Base-by-base conservation (phyloP, 2,888 invertebrate species). In the Formica aserva region DNA sequence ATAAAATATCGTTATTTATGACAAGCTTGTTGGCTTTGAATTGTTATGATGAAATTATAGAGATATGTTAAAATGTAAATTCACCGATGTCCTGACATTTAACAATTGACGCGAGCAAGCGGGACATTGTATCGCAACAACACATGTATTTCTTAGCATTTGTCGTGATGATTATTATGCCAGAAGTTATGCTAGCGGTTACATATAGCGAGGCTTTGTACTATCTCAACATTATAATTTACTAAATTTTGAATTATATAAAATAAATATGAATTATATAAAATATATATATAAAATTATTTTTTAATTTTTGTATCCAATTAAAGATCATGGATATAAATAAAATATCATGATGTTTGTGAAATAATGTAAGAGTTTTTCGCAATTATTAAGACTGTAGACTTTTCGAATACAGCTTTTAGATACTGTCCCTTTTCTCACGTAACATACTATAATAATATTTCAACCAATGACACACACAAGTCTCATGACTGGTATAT, bases 51-150 rank as follows among this genome's bases (percentile, higher is more conserved):
- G 52, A 32, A 32, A 71, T 52, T 38, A 38, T 11, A 32, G 55
- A 71, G 35, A 55, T 57, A 26, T 38, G 3, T 38, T 38, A 57
- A 26, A 72, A 57, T 57, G 26, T 18, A 57, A 57, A 72, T 72
- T 57, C 35, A 26, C 5, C 32, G 9, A 6, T 26, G 55, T 22
- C 11, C 11, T 72, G 38, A 13, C 38, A 72, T 26, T 57, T 72
- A 57, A 72, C 18, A 72, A 72, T 38, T 72, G 38, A 13, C 22
- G 11, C 8, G n/a, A 22, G 13, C 22, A 72, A 72, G 18, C 26
- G 3, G 35, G 35, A 57, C 57, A 57, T 57, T 26, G 13, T 57
- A 57, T 22, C 22, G n/a, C 13, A n/a, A 22, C 13, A 72, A 55
- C 3, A n/a, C 13, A 45, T 45, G 32, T 35, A 1, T 52, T 52